Evolutionary conservation across 2,888 invertebrate genomes (phyloP).

Genomic region (Globia sparganii): DNA sequence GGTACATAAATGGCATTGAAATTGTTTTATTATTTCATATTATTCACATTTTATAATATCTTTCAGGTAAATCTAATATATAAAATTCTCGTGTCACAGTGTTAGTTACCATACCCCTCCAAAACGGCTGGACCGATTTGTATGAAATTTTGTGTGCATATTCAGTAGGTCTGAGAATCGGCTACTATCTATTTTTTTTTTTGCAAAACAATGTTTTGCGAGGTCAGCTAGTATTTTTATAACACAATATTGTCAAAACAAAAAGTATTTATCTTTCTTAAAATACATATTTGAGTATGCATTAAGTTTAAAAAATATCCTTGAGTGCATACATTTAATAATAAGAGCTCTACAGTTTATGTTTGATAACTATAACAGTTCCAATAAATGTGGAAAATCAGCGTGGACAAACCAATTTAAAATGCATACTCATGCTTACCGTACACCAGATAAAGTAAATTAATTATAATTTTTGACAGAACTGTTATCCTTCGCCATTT

Average conservation of each 20-base stretch:
- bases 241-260: neutral
- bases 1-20: neutral
- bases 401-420: slow-evolving; percentile 34
- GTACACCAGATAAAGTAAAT: slow-evolving; percentile 64
- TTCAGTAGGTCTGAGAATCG: no score
- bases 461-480: slow-evolving; percentile 75
- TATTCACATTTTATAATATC: neutral
- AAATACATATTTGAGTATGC: neutral
- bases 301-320: slow-evolving; percentile 43
- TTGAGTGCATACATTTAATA: slow-evolving; percentile 39
- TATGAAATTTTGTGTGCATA: no score
- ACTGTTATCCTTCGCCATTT: slow-evolving; percentile 79
- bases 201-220: no score
- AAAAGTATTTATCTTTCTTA: neutral
- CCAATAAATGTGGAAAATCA: slow-evolving; percentile 21
- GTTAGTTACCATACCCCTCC: no score
- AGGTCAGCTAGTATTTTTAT: no score
- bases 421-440: slow-evolving; percentile 59
- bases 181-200: no score
- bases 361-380: slow-evolving; percentile 10
- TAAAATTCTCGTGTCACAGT: no score
- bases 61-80: neutral
- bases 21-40: neutral
- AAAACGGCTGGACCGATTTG: no score
- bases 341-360: slow-evolving; percentile 5